These are phyloP conservation scores for Leptinotarsa haldemani DNA, from an alignment of 2,888 invertebrate species.

Conservation along the genomic window DNA sequence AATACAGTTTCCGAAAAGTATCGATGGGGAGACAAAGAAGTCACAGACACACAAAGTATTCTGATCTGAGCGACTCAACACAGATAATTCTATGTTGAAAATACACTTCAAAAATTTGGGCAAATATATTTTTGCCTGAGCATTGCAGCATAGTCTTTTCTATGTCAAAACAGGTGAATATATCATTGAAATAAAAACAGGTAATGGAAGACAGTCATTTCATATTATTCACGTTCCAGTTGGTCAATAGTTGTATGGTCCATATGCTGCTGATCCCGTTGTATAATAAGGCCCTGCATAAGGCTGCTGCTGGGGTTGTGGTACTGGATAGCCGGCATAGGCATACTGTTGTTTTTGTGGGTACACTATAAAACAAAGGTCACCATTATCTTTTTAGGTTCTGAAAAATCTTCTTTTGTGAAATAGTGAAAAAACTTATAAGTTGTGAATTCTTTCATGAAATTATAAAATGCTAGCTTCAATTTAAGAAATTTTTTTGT, in stretches of 20 bases:
- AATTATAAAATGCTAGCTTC: too few relatives aligned
- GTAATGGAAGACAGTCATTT: slow-evolving; percentile 43
- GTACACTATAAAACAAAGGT: slow-evolving; percentile 76
- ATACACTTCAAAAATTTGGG: neutral
- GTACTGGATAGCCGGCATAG: slow-evolving; percentile 86
- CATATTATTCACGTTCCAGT: slow-evolving; percentile 31
- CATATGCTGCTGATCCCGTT: slow-evolving; percentile 91
- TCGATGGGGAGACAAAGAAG: too few relatives aligned
- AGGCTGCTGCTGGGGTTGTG: slow-evolving; percentile 74
- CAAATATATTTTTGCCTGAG: neutral
- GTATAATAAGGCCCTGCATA: slow-evolving; percentile 91
- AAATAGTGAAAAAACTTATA: too few relatives aligned
- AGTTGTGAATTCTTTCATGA: too few relatives aligned
- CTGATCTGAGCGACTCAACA: neutral
- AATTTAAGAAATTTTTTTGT: too few relatives aligned
- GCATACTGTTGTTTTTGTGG: slow-evolving; percentile 95
- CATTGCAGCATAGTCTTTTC: neutral
- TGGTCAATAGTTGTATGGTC: slow-evolving; percentile 89
- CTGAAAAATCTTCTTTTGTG: neutral
- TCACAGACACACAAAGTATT: neutral
- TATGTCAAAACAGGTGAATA: neutral
- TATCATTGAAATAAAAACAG: slow-evolving; percentile 2
- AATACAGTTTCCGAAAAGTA: neutral
- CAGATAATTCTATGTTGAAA: neutral
- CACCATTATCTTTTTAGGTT: neutral